These are phyloP conservation scores for Netelia fuscicornis DNA, from an alignment of 2,888 invertebrate species.

Conservation along the genomic window DNA sequence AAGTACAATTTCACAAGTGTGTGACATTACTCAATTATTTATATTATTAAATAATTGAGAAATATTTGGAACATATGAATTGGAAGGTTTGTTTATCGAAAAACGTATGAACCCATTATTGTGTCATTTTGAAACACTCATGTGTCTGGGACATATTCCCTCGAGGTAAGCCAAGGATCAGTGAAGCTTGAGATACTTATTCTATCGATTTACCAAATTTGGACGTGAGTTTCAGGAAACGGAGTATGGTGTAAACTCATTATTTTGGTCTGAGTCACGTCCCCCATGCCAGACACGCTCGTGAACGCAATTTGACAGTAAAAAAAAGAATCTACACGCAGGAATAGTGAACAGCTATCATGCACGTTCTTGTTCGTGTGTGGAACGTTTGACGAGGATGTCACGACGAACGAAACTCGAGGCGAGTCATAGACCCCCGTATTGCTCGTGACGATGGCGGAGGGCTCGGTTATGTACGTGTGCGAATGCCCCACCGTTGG, in stretches of 20 bases:
- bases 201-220: slow-evolving; percentile 6
- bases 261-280: slow-evolving; percentile 42
- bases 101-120: no score
- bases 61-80: no score
- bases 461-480: slow-evolving; percentile 12
- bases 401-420: slow-evolving; percentile 38
- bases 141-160: no score
- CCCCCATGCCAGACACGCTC: neutral
- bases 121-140: no score
- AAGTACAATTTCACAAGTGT: no score
- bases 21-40: no score
- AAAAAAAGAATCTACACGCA: slow-evolving; percentile 4
- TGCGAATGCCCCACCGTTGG: slow-evolving; percentile 30
- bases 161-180: neutral
- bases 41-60: no score
- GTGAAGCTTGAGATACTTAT: slow-evolving; percentile 2
- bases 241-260: slow-evolving; percentile 8
- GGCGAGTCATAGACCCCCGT: slow-evolving; percentile 22
- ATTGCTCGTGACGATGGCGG: neutral
- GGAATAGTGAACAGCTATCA: slow-evolving; percentile 27
- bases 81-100: no score
- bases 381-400: slow-evolving; percentile 33
- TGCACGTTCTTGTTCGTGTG: slow-evolving; percentile 39
- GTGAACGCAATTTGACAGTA: neutral
- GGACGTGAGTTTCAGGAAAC: neutral